Percentiles rank a stretch among this genome's conserved stretches.
These are phyloP conservation scores for Hyposoter didymator DNA, from an alignment of 2,888 invertebrate species.

Conservation along the genomic window DNA sequence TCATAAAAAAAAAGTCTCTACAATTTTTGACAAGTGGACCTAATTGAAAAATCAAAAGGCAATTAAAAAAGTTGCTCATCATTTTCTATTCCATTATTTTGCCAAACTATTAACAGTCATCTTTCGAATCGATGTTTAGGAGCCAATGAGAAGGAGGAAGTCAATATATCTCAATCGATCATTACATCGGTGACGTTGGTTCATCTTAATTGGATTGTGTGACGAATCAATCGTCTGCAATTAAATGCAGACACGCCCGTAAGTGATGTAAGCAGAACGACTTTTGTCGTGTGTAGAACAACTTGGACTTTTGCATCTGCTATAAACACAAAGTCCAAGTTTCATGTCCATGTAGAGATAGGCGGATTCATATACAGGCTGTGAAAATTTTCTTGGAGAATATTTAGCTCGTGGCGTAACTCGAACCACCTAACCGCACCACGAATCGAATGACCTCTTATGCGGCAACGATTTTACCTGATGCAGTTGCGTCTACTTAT, in stretches of 20 bases:
- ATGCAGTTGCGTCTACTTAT: conserved; percentile 13
- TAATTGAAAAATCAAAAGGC: no score
- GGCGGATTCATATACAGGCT: conserved; percentile 42
- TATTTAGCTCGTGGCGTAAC: conserved; percentile 64
- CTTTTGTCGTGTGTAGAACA: conserved; percentile 25
- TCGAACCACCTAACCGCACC: conserved; percentile 63
- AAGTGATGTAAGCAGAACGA: conserved; percentile 55
- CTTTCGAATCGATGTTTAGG: neutral
- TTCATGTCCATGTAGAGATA: conserved; percentile 38
- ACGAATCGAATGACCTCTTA: conserved; percentile 68
- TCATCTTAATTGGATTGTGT: conserved; percentile 60
- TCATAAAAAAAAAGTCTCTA: no score
- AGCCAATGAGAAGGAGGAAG: neutral
- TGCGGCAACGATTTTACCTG: conserved; percentile 53
- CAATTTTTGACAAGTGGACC: no score
- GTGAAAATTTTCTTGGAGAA: conserved; percentile 59
- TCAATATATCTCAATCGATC: conserved; percentile 10
- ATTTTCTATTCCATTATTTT: no score
- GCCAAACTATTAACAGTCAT: no score
- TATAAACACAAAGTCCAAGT: conserved; percentile 1
- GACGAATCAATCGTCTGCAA: conserved; percentile 58
- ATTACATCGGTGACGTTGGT: neutral
- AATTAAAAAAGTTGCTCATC: no score
- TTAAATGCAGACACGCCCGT: conserved; percentile 60
- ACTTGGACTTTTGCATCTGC: conserved; percentile 35